Conservation (phyloP, 2,113 vertebrate species). For the Phalacrocorax aristotelis region DNA sequence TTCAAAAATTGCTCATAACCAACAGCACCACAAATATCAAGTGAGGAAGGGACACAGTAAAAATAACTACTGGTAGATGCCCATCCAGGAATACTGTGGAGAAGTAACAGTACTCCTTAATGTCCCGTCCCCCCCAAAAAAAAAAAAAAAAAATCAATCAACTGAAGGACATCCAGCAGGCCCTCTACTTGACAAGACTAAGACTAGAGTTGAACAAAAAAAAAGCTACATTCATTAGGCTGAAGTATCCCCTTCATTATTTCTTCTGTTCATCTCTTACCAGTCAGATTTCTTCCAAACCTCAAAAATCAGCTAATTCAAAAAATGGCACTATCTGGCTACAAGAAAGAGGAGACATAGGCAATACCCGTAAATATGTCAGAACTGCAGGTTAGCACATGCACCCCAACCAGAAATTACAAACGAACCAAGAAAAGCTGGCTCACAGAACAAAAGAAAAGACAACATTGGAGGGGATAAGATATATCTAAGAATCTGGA, state of each 20-base stretch:
- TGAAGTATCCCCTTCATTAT: not conserved
- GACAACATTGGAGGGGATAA: not conserved
- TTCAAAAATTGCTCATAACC: not conserved
- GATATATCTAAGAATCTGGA: not conserved
- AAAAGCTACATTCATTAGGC: not conserved
- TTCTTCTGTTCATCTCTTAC: not conserved
- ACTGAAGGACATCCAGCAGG: not conserved
- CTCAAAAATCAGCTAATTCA: not conserved
- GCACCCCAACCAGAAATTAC: not conserved
- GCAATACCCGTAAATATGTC: fast-evolving
- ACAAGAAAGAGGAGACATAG: not conserved
- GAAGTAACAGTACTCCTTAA: not conserved
- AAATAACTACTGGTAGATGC: not conserved
- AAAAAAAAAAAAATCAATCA: not conserved
- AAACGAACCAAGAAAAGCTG: not conserved
- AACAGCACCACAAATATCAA: not conserved
- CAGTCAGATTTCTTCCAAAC: not conserved
- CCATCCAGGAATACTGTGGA: not conserved
- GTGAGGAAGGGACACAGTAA: not conserved
- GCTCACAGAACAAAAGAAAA: not conserved
- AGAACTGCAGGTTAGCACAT: not conserved
- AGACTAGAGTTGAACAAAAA: not conserved
- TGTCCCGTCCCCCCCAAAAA: too few relatives aligned
- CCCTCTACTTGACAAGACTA: not conserved
- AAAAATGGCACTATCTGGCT: not conserved